A percentile compares a stretch with the other conserved stretches of the same genome.
These are phyloP conservation scores for Coenonympha glycerion DNA, from an alignment of 2,888 invertebrate genomes.

Conservation along the genomic window DNA sequence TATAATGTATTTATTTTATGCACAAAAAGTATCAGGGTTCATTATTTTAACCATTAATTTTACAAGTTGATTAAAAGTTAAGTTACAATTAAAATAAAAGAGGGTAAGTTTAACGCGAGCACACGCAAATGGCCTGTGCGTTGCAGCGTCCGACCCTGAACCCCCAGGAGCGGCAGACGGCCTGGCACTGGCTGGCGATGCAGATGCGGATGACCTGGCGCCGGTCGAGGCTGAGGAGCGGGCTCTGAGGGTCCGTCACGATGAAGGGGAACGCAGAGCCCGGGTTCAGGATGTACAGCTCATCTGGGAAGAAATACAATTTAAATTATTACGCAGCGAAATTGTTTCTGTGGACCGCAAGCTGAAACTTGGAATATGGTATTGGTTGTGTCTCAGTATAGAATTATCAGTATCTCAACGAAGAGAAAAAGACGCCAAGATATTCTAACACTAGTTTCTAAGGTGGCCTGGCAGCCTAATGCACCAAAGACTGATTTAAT, in stretches of 20 bases:
- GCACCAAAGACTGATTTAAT: no score
- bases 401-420: no score
- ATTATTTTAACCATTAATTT: neutral
- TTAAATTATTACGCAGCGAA: no score
- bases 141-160: slow-evolving; percentile 4
- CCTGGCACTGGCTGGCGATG: slow-evolving; percentile 9
- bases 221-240: neutral
- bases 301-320: neutral
- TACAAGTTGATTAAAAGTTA: neutral
- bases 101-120: slow-evolving; percentile 1
- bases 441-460: no score
- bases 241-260: neutral
- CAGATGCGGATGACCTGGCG: slow-evolving; percentile 8
- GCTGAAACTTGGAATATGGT: no score
- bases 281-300: slow-evolving; percentile 2
- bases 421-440: no score
- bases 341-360: no score
- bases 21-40: no score
- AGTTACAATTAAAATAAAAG: no score
- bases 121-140: slow-evolving; percentile 5
- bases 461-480: no score
- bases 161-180: slow-evolving; percentile 1
- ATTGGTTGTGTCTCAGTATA: no score
- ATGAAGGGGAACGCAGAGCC: slow-evolving; percentile 2
- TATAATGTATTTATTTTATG: no score